Evolutionary conservation across 2,888 invertebrate genomes (phyloP).

Genomic region (Leptinotarsa tumamoca): DNA sequence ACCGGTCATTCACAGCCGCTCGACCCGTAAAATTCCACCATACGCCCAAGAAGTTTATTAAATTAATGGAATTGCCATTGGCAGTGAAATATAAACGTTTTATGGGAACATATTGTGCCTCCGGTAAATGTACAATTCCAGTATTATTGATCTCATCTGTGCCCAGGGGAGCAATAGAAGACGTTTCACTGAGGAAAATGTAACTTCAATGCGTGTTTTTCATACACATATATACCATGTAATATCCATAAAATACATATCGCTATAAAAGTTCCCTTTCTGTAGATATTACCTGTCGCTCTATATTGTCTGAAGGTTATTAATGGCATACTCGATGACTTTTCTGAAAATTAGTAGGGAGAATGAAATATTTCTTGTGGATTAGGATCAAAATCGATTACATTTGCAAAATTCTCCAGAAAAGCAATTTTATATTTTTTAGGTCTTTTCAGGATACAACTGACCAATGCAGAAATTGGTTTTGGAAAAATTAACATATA

Average conservation of each 20-base stretch:
- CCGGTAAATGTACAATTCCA: conserved; percentile 57
- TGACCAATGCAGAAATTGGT: too few relatives aligned
- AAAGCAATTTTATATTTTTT: too few relatives aligned
- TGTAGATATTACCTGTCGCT: conserved; percentile 10
- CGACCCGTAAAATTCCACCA: conserved; percentile 21
- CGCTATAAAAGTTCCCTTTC: conserved; percentile 12
- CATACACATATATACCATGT: conserved; percentile 61
- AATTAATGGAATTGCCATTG: conserved; percentile 41
- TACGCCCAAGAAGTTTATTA: conserved; percentile 33
- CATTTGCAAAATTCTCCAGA: too few relatives aligned
- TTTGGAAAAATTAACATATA: too few relatives aligned
- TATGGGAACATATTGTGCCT: conserved; percentile 52
- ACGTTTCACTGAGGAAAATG: conserved; percentile 61
- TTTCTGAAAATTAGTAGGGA: neutral
- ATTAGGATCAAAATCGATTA: neutral
- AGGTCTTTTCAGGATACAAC: too few relatives aligned
- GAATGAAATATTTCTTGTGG: neutral
- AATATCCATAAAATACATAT: conserved; percentile 63
- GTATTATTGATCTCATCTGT: conserved; percentile 60
- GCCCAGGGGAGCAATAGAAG: conserved; percentile 60
- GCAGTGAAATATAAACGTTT: conserved; percentile 51
- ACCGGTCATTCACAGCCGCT: conserved; percentile 15
- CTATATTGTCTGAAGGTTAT: conserved; percentile 3
- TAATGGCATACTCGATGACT: neutral
- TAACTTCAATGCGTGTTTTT: conserved; percentile 63